Conservation (phyloP, 2,113 vertebrate genomes). For the Trochalopteron elliotii region DNA sequence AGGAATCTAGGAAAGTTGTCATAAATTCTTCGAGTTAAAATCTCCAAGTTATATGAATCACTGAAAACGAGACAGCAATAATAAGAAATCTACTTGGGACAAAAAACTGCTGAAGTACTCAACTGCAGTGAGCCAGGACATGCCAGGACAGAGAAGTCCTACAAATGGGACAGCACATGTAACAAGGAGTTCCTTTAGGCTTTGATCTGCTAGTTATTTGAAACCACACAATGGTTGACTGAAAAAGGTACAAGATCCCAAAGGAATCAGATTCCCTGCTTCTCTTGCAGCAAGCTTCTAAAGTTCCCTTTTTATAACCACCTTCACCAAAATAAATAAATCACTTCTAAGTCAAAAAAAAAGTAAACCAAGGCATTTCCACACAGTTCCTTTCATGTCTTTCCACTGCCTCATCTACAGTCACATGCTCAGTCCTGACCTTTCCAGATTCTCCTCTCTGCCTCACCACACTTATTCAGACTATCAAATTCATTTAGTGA, state of each 20-base stretch:
- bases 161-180: background rate
- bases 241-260: slow-evolving; percentile 41
- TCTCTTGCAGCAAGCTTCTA: background rate
- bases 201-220: slow-evolving; percentile 52
- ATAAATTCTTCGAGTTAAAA: background rate
- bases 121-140: background rate
- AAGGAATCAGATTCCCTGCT: slow-evolving; percentile 27
- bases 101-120: background rate
- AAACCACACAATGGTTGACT: slow-evolving; percentile 45
- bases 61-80: background rate
- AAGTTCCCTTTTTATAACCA: slow-evolving; percentile 25
- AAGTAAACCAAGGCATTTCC: slow-evolving; percentile 47
- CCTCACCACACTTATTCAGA: slow-evolving; percentile 66
- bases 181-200: slow-evolving; percentile 8
- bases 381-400: slow-evolving; percentile 62
- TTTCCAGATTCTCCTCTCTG: slow-evolving; percentile 71
- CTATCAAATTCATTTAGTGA: slow-evolving; percentile 75
- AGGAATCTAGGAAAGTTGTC: background rate
- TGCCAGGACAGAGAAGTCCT: background rate
- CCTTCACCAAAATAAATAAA: slow-evolving; percentile 55
- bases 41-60: background rate
- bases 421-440: slow-evolving; percentile 69
- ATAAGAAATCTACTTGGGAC: background rate
- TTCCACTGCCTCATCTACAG: slow-evolving; percentile 22
- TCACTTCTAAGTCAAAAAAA: slow-evolving; percentile 3